Percentiles rank a stretch among this genome's conserved stretches.
Evolutionary conservation across 2,888 invertebrate species (phyloP).

Genomic region (Tipula unca): DNA sequence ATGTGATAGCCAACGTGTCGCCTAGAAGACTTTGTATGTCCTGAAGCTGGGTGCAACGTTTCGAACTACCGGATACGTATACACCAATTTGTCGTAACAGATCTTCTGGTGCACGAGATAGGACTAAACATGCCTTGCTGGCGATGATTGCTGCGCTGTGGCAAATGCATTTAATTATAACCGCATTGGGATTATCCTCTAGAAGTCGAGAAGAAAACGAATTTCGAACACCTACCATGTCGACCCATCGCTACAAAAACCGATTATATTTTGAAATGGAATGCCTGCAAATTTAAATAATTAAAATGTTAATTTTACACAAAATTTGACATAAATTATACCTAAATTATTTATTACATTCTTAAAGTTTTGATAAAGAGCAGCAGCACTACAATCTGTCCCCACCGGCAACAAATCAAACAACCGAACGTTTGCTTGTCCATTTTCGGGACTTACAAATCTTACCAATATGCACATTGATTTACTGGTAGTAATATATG

Average conservation of each 20-base stretch:
- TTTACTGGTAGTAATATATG: too few relatives aligned
- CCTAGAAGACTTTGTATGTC: too few relatives aligned
- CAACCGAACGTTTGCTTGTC: too few relatives aligned
- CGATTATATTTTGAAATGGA: neutral
- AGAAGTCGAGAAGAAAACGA: neutral
- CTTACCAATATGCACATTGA: too few relatives aligned
- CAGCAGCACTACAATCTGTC: too few relatives aligned
- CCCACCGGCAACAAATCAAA: too few relatives aligned
- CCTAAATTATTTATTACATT: neutral
- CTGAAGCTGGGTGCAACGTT: too few relatives aligned
- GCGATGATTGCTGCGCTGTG: too few relatives aligned
- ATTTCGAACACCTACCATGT: neutral
- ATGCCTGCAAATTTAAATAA: neutral
- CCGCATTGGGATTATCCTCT: neutral
- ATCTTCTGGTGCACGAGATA: neutral
- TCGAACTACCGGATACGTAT: too few relatives aligned
- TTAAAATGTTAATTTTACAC: neutral
- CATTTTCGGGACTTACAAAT: too few relatives aligned
- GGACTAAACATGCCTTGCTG: neutral
- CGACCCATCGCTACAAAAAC: neutral
- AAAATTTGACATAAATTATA: neutral
- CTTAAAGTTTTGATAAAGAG: too few relatives aligned
- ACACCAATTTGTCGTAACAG: too few relatives aligned
- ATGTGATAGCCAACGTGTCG: constrained; percentile 25
- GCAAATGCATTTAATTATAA: neutral